Conservation (phyloP, 2,113 vertebrate species). For the Scomber scombrus region DNA sequence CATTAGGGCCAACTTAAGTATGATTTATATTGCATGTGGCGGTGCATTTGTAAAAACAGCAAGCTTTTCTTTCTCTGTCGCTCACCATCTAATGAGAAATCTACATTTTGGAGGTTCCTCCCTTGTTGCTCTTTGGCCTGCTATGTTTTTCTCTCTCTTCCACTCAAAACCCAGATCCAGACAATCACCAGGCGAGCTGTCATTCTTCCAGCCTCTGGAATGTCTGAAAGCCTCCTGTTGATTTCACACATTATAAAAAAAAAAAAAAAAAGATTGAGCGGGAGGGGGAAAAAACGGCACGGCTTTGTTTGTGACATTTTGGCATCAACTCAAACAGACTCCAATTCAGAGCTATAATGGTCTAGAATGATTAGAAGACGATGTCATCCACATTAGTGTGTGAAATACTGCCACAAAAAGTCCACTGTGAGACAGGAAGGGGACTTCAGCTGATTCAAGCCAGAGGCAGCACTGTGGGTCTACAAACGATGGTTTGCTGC, state of each 20-base stretch:
- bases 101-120: slow-evolving; percentile 54
- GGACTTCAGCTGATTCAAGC: slow-evolving; percentile 58
- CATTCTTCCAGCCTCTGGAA: slow-evolving; percentile 75
- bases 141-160: slow-evolving; percentile 56
- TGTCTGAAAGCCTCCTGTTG: slow-evolving; percentile 66
- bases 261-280: not conserved
- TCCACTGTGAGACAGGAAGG: slow-evolving; percentile 50
- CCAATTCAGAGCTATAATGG: not conserved
- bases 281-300: not conserved
- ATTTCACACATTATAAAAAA: slow-evolving; percentile 49
- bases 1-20: slow-evolving; percentile 3
- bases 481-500: slow-evolving; percentile 15
- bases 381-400: slow-evolving; percentile 27
- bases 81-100: slow-evolving; percentile 46
- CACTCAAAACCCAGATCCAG: slow-evolving; percentile 68
- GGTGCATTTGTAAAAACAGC: not conserved
- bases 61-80: not conserved
- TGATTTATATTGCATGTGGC: slow-evolving; percentile 32
- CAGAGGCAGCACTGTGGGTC: slow-evolving; percentile 46
- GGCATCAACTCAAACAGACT: slow-evolving; percentile 9
- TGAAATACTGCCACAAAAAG: slow-evolving; percentile 10
- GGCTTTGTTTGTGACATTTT: slow-evolving; percentile 31
- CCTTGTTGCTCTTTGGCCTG: slow-evolving; percentile 68
- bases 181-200: slow-evolving; percentile 81
- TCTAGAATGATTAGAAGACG: slow-evolving; percentile 21